Percentiles rank a stretch among this genome's conserved stretches.
phyloP scores from a whole-genome alignment of 2,797 vertebrate genomes.

The Amniataba percoides region DNA sequence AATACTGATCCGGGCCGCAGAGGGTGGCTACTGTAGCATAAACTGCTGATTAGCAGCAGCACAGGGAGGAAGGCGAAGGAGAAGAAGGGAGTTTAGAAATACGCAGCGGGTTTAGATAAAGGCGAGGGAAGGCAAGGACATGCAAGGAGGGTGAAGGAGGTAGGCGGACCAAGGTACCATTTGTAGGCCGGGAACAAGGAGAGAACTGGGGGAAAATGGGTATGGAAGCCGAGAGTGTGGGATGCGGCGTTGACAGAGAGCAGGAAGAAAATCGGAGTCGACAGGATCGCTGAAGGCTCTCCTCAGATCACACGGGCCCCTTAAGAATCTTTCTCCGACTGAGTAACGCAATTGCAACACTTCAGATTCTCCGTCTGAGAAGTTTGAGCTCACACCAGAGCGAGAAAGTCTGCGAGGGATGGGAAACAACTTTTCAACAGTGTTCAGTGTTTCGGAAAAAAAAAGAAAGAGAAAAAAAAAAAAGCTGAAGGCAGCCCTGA shows the following conservation, averaged over 20 bases:
- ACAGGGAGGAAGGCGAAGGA: constrained; percentile 3
- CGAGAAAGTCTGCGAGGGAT: background rate
- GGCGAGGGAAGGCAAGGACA: constrained; percentile 1
- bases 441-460: background rate
- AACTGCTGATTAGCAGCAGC: constrained; percentile 48
- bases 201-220: constrained; percentile 17
- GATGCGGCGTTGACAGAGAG: constrained; percentile 27
- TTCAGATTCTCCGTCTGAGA: constrained; percentile 29
- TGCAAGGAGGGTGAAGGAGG: background rate
- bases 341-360: constrained; percentile 49
- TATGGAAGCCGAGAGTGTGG: constrained; percentile 27
- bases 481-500: constrained; percentile 35
- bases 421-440: constrained; percentile 37
- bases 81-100: background rate
- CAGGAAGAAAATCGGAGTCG: constrained; percentile 21
- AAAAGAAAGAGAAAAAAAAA: too few species aligned
- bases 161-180: constrained; percentile 21
- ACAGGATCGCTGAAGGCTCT: constrained; percentile 54
- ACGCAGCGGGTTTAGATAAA: background rate
- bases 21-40: constrained; percentile 41
- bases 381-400: constrained; percentile 25
- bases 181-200: constrained; percentile 12
- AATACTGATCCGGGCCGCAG: constrained; percentile 70
- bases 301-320: constrained; percentile 54
- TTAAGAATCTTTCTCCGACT: constrained; percentile 40